Conservation (phyloP, 2,888 invertebrate species). For the Diplazon laetatorius region DNA sequence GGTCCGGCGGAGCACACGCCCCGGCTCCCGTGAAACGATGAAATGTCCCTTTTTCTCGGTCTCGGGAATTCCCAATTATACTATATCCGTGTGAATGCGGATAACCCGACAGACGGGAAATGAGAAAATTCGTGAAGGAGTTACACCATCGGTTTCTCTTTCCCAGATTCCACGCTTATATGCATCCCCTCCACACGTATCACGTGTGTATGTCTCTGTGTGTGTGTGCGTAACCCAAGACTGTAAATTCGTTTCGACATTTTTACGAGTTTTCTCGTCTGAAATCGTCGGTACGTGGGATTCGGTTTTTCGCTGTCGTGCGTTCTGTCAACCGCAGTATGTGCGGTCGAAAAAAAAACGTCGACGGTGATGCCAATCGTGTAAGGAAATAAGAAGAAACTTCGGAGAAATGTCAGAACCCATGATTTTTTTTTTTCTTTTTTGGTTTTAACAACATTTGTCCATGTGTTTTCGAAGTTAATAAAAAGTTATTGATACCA, state of each 20-base stretch:
- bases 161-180: conserved; percentile 16
- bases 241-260: conserved; percentile 60
- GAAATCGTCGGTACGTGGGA: conserved; percentile 55
- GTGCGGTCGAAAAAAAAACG: conserved; percentile 22
- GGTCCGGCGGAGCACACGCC: background rate
- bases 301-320: conserved; percentile 46
- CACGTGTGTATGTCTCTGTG: conserved; percentile 29
- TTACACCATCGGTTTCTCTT: conserved; percentile 30
- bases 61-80: conserved; percentile 62
- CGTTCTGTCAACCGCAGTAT: conserved; percentile 33
- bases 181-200: conserved; percentile 32
- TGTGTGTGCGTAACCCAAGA: conserved; percentile 32
- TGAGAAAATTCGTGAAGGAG: conserved; percentile 21
- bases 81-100: conserved; percentile 54
- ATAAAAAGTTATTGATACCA: too few relatives aligned
- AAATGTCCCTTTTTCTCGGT: conserved; percentile 43
- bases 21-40: conserved; percentile 35
- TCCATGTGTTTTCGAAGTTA: too few relatives aligned
- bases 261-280: conserved; percentile 48
- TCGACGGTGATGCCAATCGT: conserved; percentile 40
- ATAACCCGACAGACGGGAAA: conserved; percentile 42
- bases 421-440: background rate
- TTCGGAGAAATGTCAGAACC: conserved; percentile 14
- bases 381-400: conserved; percentile 16
- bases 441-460: too few relatives aligned